Evolutionary conservation across 1,140 invertebrate genomes (phyloP), one percentile per base, ranked within the genome.

Genomic region (Conopomorpha cramerella): DNA sequence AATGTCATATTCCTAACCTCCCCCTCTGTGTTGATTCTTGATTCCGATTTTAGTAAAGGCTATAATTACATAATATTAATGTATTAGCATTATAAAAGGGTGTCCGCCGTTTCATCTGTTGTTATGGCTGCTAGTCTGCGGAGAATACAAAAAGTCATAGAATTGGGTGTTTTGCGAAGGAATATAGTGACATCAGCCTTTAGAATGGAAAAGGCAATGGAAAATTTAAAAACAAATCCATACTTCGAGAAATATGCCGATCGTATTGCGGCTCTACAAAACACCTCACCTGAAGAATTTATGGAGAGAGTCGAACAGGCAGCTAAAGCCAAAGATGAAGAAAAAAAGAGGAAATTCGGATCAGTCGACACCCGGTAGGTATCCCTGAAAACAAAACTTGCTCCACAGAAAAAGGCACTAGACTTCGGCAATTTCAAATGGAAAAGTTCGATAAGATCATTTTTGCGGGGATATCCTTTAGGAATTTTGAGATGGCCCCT

Each of bases 211-310:
- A 82, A 87, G 52, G 80, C 74, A 1, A 43, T 86, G 26, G 84
- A 89, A 41, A 80, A 86, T 16, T 60, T 91, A 17, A 71, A 86
- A 65, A 81, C 71, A 4, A 94, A 93, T 81, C 89, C 90, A 1
- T 93, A 88, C 55, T 93, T 80, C 54, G 84, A 86, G 13, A 94
- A 93, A 62, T 94, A 94, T 73, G 86, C 89, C 0, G 59, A 81
- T 1, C 91, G 92, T 64, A 91, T 93, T 40, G 81, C 86, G 0
- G 74, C 82, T 38, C 49, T 91, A 18, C 89, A 93, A 60, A 72
- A 89, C 66, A 87, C 83, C 1, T 84, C 84, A 28, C 88, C 90
- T 0, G 85, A 88, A 41, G 86, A 91, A 55, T 90, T 92, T 55
- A 45, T 88, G n/a, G 62, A 82, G 31, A 81, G 82, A 44, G 66